phyloP scores from a whole-genome alignment of 2,888 invertebrate species.

The Callyntrura guangdongensis region DNA sequence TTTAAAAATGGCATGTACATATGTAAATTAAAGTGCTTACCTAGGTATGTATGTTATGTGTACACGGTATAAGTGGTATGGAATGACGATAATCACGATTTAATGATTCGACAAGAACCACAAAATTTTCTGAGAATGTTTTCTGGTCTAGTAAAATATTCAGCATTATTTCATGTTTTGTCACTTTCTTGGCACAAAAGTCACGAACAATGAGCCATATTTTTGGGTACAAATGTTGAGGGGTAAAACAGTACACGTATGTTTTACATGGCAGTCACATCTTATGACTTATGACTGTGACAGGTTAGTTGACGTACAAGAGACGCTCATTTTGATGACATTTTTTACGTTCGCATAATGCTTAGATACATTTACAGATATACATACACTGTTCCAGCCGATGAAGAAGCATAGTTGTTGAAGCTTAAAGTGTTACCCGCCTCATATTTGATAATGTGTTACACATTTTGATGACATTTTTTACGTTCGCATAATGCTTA shows the following conservation, averaged over 20 bases:
- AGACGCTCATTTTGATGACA: slow-evolving; percentile 35
- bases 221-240: neutral
- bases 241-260: slow-evolving; percentile 15
- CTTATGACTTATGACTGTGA: neutral
- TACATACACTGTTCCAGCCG: no score
- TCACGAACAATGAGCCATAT: slow-evolving; percentile 23
- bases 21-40: neutral
- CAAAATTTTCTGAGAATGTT: slow-evolving; percentile 36
- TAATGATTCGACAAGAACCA: slow-evolving; percentile 52
- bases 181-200: slow-evolving; percentile 32
- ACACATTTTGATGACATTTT: slow-evolving; percentile 39
- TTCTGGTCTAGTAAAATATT: slow-evolving; percentile 36
- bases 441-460: no score
- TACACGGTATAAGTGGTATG: slow-evolving; percentile 33
- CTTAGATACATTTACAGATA: no score
- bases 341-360: slow-evolving; percentile 51
- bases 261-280: slow-evolving; percentile 20
- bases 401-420: no score
- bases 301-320: slow-evolving; percentile 57
- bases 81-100: slow-evolving; percentile 57
- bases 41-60: neutral
- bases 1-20: neutral
- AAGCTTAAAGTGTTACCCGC: no score
- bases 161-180: slow-evolving; percentile 15
- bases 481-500: slow-evolving; percentile 40